Percentiles rank a stretch among this genome's conserved stretches.
phyloP scores from a whole-genome alignment of 2,888 invertebrate genomes.

The Margaritifera margaritifera region DNA sequence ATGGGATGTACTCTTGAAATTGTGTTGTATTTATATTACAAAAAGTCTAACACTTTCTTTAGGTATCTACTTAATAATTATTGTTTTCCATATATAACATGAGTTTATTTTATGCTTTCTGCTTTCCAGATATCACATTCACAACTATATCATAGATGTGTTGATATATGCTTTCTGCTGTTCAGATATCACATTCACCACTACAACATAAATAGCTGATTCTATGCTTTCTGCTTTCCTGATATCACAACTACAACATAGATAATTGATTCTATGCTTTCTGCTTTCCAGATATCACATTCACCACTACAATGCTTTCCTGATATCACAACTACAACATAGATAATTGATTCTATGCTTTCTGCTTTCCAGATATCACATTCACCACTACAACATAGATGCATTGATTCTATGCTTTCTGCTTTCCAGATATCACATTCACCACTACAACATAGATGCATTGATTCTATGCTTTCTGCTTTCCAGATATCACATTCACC shows the following conservation, averaged over 20 bases:
- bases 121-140: constrained; percentile 81
- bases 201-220: constrained; percentile 90
- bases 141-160: constrained; percentile 86
- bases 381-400: constrained; percentile 90
- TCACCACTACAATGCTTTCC: constrained; percentile 88
- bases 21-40: no score
- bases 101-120: constrained; percentile 86
- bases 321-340: constrained; percentile 91
- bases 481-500: constrained; percentile 86
- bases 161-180: constrained; percentile 79
- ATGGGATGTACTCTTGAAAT: no score
- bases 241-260: constrained; percentile 90
- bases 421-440: constrained; percentile 85
- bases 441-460: constrained; percentile 88
- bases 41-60: no score
- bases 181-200: constrained; percentile 87
- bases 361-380: constrained; percentile 79
- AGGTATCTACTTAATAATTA: no score
- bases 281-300: constrained; percentile 81
- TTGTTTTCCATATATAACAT: no score
- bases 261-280: constrained; percentile 83
- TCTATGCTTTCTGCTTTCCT: constrained; percentile 81
- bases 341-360: constrained; percentile 83
- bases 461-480: constrained; percentile 80
- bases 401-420: constrained; percentile 86